Base-by-base conservation (phyloP, 2,113 vertebrate species). In the Bostrychus sinensis region DNA sequence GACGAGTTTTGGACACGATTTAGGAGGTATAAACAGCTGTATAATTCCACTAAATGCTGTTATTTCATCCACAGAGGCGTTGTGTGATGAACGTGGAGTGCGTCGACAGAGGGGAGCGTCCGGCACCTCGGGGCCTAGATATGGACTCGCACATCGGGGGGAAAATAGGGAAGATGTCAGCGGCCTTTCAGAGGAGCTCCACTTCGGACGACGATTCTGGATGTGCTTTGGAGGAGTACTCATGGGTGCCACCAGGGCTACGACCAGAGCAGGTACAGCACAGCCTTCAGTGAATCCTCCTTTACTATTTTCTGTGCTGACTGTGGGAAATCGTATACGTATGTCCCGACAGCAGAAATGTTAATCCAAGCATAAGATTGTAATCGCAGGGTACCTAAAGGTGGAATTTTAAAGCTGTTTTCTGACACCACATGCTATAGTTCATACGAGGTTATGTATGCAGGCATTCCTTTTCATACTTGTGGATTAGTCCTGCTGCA, bases 131-230 rank as follows among this genome's bases (percentile, higher is more conserved):
- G 77, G 91, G 90, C 59, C 67, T 90, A 36, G 94, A 96, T 58
- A 96, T 96, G 95, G 96, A 98, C 76, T 88, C 92, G 45, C 93
- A 94, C 75, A 70, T 91, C 0, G 84, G 72, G 51, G 85, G 76
- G 2, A 90, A 86, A 65, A 80, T 80, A 73, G 86, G 87, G 71
- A 96, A 94, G 61, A 89, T 94, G 0, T 82, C 91, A 10, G 91
- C 92, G 1, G 95, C 93, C n/a, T 98, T 96, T 78, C 95, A 97
- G 88, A 90, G 95, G 81, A 97, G 95, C 79, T 98, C 96, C 85
- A 96, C 95, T 0, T 98, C 96, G 0, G 96, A 98, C 0, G 96
- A 98, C 0, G 96, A 98, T 71, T 98, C 96, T 0, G 96, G 96
- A 12, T 98, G 96, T 20, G 96, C 95, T 0, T 68, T 97, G 86